These are phyloP conservation scores for Temnothorax ravouxi DNA, from an alignment of 2,888 invertebrate genomes.

Conservation along the genomic window DNA sequence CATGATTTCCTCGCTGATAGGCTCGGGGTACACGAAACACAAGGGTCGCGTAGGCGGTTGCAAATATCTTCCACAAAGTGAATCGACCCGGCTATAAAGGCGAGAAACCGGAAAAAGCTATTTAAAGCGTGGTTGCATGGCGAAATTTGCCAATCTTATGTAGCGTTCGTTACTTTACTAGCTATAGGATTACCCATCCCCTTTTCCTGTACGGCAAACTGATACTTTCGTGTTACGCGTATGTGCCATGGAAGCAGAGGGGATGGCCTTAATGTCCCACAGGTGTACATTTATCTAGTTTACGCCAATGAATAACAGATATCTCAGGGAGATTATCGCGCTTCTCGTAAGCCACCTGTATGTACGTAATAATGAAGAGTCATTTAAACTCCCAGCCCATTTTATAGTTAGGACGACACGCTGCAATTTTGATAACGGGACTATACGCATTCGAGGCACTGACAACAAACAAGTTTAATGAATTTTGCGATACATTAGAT, in stretches of 20 bases:
- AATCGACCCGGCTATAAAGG: background rate
- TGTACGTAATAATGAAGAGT: conserved; percentile 1
- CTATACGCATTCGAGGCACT: background rate
- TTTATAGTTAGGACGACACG: conserved; percentile 3
- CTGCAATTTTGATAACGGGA: background rate
- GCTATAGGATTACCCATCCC: background rate
- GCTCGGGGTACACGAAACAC: background rate
- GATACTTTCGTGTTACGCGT: background rate
- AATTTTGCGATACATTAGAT: conserved; percentile 1
- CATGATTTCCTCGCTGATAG: conserved; percentile 32
- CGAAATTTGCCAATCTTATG: background rate
- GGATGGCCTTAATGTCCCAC: background rate
- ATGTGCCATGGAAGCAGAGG: background rate
- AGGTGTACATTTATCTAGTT: conserved; percentile 20
- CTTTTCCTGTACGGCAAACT: background rate
- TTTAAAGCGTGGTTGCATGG: background rate
- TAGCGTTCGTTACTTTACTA: background rate
- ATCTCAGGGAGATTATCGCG: conserved; percentile 28
- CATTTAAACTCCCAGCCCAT: background rate
- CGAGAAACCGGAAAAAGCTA: background rate
- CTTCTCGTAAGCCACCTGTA: background rate
- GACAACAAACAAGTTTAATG: background rate
- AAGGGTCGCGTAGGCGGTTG: background rate
- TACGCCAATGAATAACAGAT: conserved; percentile 9
- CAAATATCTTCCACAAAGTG: conserved; percentile 17